Evolutionary conservation across 2,113 vertebrate species (phyloP).

Genomic region (Ia io): DNA sequence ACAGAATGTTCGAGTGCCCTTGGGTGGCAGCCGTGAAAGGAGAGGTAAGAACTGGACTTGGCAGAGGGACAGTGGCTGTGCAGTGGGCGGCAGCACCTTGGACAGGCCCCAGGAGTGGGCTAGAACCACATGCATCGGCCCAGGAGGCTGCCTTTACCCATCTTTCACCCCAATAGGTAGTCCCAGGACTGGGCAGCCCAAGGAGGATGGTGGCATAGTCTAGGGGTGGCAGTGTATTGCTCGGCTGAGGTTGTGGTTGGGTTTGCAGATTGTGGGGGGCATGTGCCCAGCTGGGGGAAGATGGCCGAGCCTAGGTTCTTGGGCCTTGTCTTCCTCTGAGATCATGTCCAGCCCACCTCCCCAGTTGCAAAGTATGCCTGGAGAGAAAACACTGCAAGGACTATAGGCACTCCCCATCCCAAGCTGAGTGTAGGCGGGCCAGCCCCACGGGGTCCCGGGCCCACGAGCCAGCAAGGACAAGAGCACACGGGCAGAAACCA

Average conservation of each 20-base stretch:
- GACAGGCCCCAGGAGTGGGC: not conserved
- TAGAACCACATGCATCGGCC: too few relatives aligned
- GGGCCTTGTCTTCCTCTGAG: accelerated
- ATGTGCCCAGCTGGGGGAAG: not conserved
- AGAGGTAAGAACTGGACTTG: not conserved
- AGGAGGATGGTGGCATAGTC: accelerated
- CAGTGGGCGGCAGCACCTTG: not conserved
- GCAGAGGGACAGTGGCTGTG: not conserved
- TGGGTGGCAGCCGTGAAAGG: not conserved
- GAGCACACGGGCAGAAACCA: constrained; percentile 38
- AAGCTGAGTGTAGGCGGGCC: accelerated
- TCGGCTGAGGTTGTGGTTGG: accelerated
- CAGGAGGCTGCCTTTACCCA: not conserved
- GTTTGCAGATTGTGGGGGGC: not conserved
- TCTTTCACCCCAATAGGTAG: accelerated
- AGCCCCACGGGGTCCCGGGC: not conserved
- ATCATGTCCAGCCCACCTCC: not conserved
- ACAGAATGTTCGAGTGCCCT: accelerated
- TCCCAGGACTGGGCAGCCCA: accelerated
- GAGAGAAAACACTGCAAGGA: not conserved
- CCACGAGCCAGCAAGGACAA: accelerated
- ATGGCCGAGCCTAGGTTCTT: not conserved
- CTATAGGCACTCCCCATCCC: too few relatives aligned
- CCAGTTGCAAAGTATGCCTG: not conserved
- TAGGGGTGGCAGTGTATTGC: not conserved